Evolutionary conservation across 2,113 vertebrate species (phyloP), one percentile per base, ranked within the genome.

Genomic region (Bos javanicus): DNA sequence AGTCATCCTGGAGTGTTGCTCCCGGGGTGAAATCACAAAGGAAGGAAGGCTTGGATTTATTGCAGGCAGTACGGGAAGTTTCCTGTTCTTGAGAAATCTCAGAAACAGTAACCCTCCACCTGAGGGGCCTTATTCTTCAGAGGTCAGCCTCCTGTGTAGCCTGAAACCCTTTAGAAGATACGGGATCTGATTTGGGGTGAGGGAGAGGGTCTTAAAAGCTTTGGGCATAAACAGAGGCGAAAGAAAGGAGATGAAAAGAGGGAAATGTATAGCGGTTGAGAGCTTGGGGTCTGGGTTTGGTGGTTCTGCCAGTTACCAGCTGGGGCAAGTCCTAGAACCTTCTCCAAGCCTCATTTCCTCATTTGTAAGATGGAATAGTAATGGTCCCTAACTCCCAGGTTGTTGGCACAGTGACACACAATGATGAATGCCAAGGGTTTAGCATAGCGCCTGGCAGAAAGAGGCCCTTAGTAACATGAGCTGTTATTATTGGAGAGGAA

Each of bases 11-110:
- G 71, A 96, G 95, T 43, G 52, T 43, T 50, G 91, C 90, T 95
- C 96, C 93, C 36, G 87, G 95, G 96, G 96, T 93, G 97, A 97
- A 97, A 94, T 96, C 97, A 97, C 96, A 95, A 97, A 97, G 88
- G 97, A 96, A 97, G 96, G 82, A 50, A 92, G 85, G 60, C 83
- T 94, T 48, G 60, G 60, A 94, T 97, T 97, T 97, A 98, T 94
- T 94, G 95, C 95, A 89, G 81, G 76, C 96, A 59, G 87, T 36
- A 4, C 0, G 6, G 97, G 95, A 97, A 96, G 94, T 96, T 98
- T 97, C 93, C 97, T 97, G 94, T 95, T 89, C 94, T 94, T 74
- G 74, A 97, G 96, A 95, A 95, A 76, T 88, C 96, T 97, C 88
- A 96, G 92, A 84, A 92, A 87, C 50, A 83, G 82, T 33, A 50